Base-by-base conservation (phyloP, 2,113 vertebrate genomes). In the Tretioscincus oriximinensis region DNA sequence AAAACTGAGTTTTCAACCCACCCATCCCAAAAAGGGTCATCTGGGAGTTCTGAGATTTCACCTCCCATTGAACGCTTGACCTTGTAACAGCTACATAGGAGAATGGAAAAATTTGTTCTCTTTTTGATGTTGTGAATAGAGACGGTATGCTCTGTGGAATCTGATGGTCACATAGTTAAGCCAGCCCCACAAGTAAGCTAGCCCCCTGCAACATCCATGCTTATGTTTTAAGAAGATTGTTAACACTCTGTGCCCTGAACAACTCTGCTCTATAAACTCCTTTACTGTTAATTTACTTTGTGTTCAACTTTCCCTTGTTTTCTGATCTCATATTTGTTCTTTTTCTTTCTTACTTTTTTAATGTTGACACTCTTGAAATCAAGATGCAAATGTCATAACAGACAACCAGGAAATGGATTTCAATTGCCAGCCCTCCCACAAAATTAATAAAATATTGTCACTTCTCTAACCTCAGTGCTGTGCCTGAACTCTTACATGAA, bases 391-490 rank as follows among this genome's bases (percentile, higher is more conserved):
- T 78, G 65, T 68, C 71, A n/a, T 47, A 29, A n/a, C 60, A 54
- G 49, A 28, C 68, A 29, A 69, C 73, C 16, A 69, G 58, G 77
- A 72, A 22, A 67, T 74, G 72, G 66, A 41, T n/a, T 64, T 41
- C 45, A 41, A 22, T 24, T 75, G 41, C 72, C 77, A 79, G 71
- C 76, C 76, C 70, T 68, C 64, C 82, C 35, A 73, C 82, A 71
- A 68, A 51, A 75, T 77, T 84, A 84, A 84, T 84, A 84, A 84
- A 84, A 84, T 75, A 75, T 79, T 84, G 82, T 84, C 77, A 84
- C 82, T 84, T 84, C 77, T 79, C 72, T 78, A 84, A 84, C 63
- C 22, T 12, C 72, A 61, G 35, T 31, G 10, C 14, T 9, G 64
- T 64, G 51, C 54, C 28, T 54, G 54, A 41, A n/a, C 64, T 84